Base-by-base conservation (phyloP, 2,888 invertebrate species). In the Oscheius sp. region DNA sequence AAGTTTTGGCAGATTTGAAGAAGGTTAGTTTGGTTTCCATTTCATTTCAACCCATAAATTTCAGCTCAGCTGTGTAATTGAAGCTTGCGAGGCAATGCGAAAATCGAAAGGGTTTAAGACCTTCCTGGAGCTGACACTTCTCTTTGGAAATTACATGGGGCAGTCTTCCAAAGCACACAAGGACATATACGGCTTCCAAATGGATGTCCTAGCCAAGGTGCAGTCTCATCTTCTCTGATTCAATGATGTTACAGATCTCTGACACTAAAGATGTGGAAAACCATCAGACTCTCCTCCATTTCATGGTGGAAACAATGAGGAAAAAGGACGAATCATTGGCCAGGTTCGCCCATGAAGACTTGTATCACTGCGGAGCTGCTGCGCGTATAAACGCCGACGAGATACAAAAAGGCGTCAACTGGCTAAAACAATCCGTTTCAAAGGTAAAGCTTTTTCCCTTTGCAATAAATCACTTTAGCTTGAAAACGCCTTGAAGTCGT, bases 101-200 rank as follows among this genome's bases (percentile, higher is more conserved):
- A 51, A 66, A n/a, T 83, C 80, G 87, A 93, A 93, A 80, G 96
- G 96, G 88, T 96, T 99, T 90, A 93, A 94, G 0, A 93, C 93
- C 89, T 93, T 99, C 66, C 90, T 99, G 13, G 95, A 97, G 90
- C 91, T 98, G 0, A 93, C 98, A 76, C 91, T 99, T 0, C 90
- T 96, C 11, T 91, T 97, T 33, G 98, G 98, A 2, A 99, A 99
- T 90, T 96, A 95, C 88, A 95, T 99, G 94, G 96, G 96, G 0
- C 95, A 96, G 7, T 94, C 94, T 87, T 96, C 96, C 89, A 96
- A 94, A 1, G 76, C 75, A 58, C 81, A 80, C 75, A 79, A 82
- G 68, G 94, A 94, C 81, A 95, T 96, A 0, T 94, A 94, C 86
- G 99, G 96, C 0, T 99, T 98, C 90, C 97, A 99, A 90, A 95